phyloP scores from a whole-genome alignment of 2,888 invertebrate species.

The Pteria penguin region DNA sequence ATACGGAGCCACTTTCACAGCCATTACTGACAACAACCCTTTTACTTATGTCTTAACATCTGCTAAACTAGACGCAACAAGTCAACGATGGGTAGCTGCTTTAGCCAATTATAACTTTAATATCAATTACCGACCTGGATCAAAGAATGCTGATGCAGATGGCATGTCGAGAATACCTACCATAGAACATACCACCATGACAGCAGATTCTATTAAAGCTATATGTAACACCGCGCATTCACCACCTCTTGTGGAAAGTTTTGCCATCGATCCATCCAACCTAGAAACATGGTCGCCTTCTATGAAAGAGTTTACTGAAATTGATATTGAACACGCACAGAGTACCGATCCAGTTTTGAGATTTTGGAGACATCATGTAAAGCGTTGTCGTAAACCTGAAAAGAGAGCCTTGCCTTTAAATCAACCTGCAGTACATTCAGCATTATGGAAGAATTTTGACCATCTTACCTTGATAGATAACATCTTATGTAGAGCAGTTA shows the following conservation, averaged over 20 bases:
- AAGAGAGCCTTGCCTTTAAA: constrained; percentile 1
- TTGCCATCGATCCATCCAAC: neutral
- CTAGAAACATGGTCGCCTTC: neutral
- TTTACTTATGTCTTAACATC: no score
- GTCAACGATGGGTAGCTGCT: neutral
- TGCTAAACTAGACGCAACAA: no score
- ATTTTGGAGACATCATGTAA: neutral
- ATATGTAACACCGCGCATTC: neutral
- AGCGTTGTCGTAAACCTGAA: neutral
- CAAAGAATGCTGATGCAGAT: constrained; percentile 1
- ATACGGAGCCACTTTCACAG: no score
- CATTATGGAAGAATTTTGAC: neutral
- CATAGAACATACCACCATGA: neutral
- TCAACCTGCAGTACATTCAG: neutral
- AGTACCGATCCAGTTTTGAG: neutral
- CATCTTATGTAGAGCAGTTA: neutral
- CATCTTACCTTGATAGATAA: neutral
- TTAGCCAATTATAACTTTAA: neutral
- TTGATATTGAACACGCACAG: no score
- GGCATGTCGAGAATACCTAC: neutral
- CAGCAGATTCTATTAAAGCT: neutral
- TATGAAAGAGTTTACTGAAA: no score
- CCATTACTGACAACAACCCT: neutral
- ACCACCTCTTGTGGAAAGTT: neutral
- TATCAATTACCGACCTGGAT: constrained; percentile 3